phyloP scores from a whole-genome alignment of 2,797 vertebrate genomes.

The Holocentrus rufus region DNA sequence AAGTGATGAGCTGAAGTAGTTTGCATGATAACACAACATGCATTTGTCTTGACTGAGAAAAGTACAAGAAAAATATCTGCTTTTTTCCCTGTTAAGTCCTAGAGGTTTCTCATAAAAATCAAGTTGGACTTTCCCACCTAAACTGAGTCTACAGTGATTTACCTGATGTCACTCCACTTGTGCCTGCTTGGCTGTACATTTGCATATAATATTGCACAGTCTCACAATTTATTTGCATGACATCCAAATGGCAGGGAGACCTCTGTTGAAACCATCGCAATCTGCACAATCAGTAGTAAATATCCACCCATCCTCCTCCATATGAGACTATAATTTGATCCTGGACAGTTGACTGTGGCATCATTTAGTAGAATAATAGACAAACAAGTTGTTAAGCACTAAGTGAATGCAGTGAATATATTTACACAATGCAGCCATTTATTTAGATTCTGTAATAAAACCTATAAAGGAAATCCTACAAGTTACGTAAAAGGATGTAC shows the following conservation, averaged over 20 bases:
- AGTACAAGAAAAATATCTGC: too few species aligned
- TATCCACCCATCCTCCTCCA: slow-evolving; percentile 6
- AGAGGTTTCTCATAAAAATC: too few species aligned
- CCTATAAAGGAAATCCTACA: too few species aligned
- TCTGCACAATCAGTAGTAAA: slow-evolving; percentile 18
- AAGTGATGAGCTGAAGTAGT: too few species aligned
- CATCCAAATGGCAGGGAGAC: slow-evolving; percentile 64
- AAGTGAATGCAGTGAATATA: not conserved
- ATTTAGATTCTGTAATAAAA: not conserved
- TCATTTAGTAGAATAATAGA: slow-evolving; percentile 4
- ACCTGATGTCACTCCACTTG: slow-evolving; percentile 12
- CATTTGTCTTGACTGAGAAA: too few species aligned
- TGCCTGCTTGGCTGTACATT: slow-evolving; percentile 41
- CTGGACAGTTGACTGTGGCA: slow-evolving; percentile 22
- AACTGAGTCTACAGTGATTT: slow-evolving; percentile 25
- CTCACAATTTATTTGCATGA: slow-evolving; percentile 69
- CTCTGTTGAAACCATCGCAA: slow-evolving; percentile 48
- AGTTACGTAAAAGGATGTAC: too few species aligned
- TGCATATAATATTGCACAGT: slow-evolving; percentile 51
- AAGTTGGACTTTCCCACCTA: not conserved
- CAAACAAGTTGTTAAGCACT: not conserved
- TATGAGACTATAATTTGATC: slow-evolving; percentile 26
- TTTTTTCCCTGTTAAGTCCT: too few species aligned
- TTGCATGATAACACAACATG: not conserved
- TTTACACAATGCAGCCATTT: too few species aligned